Percentiles rank a stretch among this genome's conserved stretches.
Conservation (phyloP, 2,113 vertebrate species). For the Chaetops frenatus region DNA sequence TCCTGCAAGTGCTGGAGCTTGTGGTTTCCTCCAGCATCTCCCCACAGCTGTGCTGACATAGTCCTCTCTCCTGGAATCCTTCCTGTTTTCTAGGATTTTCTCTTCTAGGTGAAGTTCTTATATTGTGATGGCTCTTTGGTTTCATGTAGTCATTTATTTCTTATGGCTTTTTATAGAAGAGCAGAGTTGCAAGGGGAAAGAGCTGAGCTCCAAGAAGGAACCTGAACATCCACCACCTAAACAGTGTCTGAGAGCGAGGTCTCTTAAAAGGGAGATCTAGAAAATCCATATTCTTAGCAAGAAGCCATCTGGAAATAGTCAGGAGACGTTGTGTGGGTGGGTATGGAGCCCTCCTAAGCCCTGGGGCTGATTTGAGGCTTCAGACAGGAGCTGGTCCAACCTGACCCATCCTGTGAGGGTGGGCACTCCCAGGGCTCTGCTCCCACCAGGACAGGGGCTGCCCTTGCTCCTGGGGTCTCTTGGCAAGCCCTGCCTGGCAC, state of each 20-base stretch:
- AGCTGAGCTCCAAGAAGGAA: not conserved
- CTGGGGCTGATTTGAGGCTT: not conserved
- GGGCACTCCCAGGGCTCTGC: fast-evolving
- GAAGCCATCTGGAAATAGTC: not conserved
- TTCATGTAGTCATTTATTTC: not conserved
- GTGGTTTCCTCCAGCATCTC: not conserved
- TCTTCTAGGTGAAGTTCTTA: not conserved
- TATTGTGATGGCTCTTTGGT: not conserved
- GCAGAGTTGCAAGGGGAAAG: not conserved
- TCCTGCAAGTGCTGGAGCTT: fast-evolving
- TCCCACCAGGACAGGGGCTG: not conserved
- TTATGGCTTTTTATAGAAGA: not conserved
- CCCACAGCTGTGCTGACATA: not conserved
- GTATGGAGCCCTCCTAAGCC: not conserved
- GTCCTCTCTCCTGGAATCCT: not conserved
- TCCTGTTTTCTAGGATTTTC: not conserved
- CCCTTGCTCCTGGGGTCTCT: not conserved
- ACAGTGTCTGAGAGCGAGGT: not conserved
- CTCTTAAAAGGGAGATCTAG: not conserved
- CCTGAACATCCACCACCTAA: not conserved
- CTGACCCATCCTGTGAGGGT: not conserved
- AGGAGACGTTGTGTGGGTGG: not conserved
- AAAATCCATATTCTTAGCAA: not conserved
- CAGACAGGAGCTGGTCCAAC: fast-evolving
- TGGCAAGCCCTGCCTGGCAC: not conserved